phyloP scores from a whole-genome alignment of 2,888 invertebrate species.

The Pyrrhosoma nymphula region DNA sequence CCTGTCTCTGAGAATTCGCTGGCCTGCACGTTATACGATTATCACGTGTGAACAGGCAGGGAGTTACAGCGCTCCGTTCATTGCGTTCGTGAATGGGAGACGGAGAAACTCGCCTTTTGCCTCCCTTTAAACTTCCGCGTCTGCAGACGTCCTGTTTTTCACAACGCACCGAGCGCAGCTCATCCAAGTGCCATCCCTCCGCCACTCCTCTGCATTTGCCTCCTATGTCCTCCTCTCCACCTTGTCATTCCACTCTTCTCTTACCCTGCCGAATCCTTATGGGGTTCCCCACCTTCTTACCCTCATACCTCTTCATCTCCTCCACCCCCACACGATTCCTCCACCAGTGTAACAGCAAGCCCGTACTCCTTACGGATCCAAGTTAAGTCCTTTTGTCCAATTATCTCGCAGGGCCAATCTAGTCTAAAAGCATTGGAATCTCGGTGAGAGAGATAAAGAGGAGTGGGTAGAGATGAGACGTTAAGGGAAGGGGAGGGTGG shows the following conservation, averaged over 20 bases:
- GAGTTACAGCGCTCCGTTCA: not conserved
- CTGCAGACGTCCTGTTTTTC: not conserved
- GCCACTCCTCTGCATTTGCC: not conserved
- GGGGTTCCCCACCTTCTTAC: not conserved
- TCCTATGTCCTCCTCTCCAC: not conserved
- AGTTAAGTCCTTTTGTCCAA: constrained; percentile 47
- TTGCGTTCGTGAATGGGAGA: not conserved
- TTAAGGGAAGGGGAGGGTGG: not conserved
- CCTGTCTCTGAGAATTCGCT: not conserved
- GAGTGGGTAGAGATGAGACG: not conserved
- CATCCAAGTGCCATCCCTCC: not conserved
- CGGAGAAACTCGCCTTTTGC: not conserved
- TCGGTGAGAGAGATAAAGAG: constrained; percentile 23
- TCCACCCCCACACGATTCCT: not conserved
- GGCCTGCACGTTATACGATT: not conserved
- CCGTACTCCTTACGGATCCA: constrained; percentile 5
- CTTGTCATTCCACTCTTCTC: not conserved
- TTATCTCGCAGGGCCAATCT: constrained; percentile 40
- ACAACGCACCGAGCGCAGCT: not conserved
- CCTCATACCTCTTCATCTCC: not conserved
- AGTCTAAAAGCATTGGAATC: constrained; percentile 52
- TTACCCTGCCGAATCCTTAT: not conserved
- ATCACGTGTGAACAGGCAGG: not conserved
- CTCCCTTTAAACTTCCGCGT: not conserved
- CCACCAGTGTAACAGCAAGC: not conserved